Conservation (phyloP, 2,888 invertebrate species). For the Drosophila mettleri region DNA sequence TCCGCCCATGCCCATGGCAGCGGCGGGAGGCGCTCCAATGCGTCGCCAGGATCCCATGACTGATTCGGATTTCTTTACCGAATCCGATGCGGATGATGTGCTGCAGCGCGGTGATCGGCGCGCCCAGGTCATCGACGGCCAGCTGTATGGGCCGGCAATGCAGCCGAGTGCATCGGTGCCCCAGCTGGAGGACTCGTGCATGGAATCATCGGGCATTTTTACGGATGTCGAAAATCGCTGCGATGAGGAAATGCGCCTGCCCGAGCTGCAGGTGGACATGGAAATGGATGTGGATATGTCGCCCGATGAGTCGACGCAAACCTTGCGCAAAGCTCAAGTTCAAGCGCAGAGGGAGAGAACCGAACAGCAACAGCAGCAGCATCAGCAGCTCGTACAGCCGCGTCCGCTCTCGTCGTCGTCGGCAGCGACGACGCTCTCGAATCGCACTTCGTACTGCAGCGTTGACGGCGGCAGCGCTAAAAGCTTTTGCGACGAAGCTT, state of each 20-base stretch:
- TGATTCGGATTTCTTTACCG: conserved; percentile 95
- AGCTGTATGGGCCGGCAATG: conserved; percentile 90
- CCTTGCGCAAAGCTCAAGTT: conserved; percentile 83
- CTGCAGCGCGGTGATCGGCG: conserved; percentile 90
- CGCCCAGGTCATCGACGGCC: conserved; percentile 95
- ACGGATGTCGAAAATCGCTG: conserved; percentile 93
- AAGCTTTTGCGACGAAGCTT: conserved; percentile 76
- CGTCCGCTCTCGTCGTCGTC: conserved; percentile 81
- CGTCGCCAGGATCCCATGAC: conserved; percentile 94
- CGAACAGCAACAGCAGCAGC: conserved; percentile 45
- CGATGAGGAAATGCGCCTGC: conserved; percentile 86
- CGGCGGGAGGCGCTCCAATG: conserved; percentile 86
- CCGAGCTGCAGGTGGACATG: conserved; percentile 48
- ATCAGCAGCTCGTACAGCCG: conserved; percentile 68
- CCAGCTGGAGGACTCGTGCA: conserved; percentile 90
- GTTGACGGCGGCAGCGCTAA: conserved; percentile 71
- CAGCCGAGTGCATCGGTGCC: conserved; percentile 86
- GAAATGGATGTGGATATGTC: conserved; percentile 68
- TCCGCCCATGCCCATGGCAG: conserved; percentile 77
- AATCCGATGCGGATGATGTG: conserved; percentile 93
- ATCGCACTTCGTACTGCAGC: conserved; percentile 83
- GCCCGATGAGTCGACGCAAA: conserved; percentile 85
- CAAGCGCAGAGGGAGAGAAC: conserved; percentile 47
- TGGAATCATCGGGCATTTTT: conserved; percentile 96
- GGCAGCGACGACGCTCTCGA: conserved; percentile 82